Base-by-base conservation (phyloP, 2,113 vertebrate species). In the Triplophysa siluroides region DNA sequence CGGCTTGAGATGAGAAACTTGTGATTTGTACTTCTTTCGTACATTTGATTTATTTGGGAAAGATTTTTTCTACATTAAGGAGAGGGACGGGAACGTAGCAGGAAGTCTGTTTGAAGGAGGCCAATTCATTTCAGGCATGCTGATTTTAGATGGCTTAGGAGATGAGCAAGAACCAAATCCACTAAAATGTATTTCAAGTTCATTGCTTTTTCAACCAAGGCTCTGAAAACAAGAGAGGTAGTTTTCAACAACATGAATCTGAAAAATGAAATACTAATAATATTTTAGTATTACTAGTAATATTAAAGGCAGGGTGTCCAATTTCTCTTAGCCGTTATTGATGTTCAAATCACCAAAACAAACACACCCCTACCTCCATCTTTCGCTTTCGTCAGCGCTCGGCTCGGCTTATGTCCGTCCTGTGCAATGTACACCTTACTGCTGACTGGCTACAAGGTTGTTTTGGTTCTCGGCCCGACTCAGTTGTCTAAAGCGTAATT, bases 1-100 rank as follows among this genome's bases (percentile, higher is more conserved):
- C 38, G 13, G 62, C 65, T 83, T 26, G 61, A 71, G 58, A 81
- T 56, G 73, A 79, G 71, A 62, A 64, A 19, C 43, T 24, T 81
- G 63, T 75, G 45, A 81, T 69, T 66, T 75, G 38, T 41, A 64
- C n/a, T 50, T 84, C 47, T 78, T 24, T 19, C 54, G 6, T 58
- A 1, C 19, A 9, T 58, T 21, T 58, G 54, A 21, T 58, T 62
- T 33, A 56, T 29, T 18, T 12, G 50, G 23, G 43, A 58, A 65
- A 23, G 2, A 58, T 43, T 58, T 23, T 73, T 24, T 65, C 23
- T 43, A 47, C 16, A 16, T 78, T 67, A 73, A 79, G 23, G 21
- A 70, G 43, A 43, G 38, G 47, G 78, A 76, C 65, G 33, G 65
- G 63, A 60, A 71, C 75, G 66, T 58, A 65, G 47, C 78, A 18